Base-by-base conservation (phyloP, 1,140 invertebrate species). In the Hormaphis cornu region DNA sequence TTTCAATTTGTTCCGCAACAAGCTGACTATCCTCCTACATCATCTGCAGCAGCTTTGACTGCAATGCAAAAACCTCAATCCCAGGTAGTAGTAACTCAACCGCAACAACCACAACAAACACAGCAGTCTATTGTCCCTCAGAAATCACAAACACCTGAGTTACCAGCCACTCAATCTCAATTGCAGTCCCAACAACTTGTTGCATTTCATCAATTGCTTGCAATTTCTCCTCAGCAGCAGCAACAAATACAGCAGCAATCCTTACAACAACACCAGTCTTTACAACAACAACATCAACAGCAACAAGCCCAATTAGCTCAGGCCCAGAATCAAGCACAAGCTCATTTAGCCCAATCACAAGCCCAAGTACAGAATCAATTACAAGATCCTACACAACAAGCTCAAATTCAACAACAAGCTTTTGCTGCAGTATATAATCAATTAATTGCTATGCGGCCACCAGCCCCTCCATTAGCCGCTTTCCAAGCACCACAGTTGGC, bases 401-500 rank as follows among this genome's bases (percentile, higher is more conserved):
- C 59, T 46, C 59, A 63, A 22, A 33, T 63, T 40, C 59, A 63
- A 63, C 59, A 63, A 63, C 58, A 63, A 46, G 59, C 59, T 33
- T 63, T 63, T 44, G 42, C 59, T 14, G 59, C 59, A 7, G 59
- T 63, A 28, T 63, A 46, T 6, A 63, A 63, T 24, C 59, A 63
- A 26, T 63, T 63, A 20, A 63, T 63, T 30, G 59, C 59, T 30
- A 63, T 63, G 59, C 59, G 59, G 4, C 59, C 59, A 14, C 59
- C 59, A 7, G 42, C 59, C 20, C 59, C 59, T 7, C 59, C 59
- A 63, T 46, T 63, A 46, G 42, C 53, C 9, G 30, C 59, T 18
- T 63, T 63, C 10, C 59, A 63, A 63, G 59, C 59, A n/a, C 59
- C 59, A 3, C 59, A 63, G 33, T 48, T 63, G 6, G 42, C 59